Evolutionary conservation across 2,888 invertebrate species (phyloP).

Genomic region (Loripinus fragilis): DNA sequence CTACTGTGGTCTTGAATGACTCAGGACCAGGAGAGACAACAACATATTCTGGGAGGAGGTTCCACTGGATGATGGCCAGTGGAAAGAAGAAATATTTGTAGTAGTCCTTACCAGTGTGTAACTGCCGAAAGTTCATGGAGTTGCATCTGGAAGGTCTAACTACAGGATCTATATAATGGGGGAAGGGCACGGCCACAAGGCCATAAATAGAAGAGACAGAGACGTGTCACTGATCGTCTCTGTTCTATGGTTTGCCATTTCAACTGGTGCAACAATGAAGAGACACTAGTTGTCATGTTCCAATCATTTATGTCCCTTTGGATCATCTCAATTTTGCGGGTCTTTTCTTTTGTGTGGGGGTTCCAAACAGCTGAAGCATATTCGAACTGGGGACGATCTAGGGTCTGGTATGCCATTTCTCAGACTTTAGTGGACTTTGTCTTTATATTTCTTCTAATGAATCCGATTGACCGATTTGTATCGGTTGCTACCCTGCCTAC

Average conservation of each 20-base stretch:
- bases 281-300: neutral
- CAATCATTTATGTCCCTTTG: too few species aligned
- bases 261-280: neutral
- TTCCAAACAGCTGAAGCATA: too few species aligned
- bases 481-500: too few species aligned
- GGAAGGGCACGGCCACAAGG: neutral
- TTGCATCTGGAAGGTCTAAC: neutral
- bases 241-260: neutral
- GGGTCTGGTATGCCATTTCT: too few species aligned
- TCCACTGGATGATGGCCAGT: neutral
- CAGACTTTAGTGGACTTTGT: too few species aligned
- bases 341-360: too few species aligned
- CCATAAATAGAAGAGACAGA: neutral
- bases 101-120: neutral
- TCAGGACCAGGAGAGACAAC: neutral
- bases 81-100: slow-evolving; percentile 3
- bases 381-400: too few species aligned
- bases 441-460: too few species aligned
- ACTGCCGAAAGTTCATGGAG: neutral
- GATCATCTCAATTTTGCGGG: too few species aligned
- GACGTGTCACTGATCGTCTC: neutral
- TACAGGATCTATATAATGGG: neutral
- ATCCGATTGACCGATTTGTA: too few species aligned
- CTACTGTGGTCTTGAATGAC: neutral
- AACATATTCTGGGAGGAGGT: neutral